A percentile compares a stretch with the other conserved stretches of the same genome.
These are phyloP conservation scores for Colinus virginianus DNA, from an alignment of 2,113 vertebrate species.

Conservation along the genomic window DNA sequence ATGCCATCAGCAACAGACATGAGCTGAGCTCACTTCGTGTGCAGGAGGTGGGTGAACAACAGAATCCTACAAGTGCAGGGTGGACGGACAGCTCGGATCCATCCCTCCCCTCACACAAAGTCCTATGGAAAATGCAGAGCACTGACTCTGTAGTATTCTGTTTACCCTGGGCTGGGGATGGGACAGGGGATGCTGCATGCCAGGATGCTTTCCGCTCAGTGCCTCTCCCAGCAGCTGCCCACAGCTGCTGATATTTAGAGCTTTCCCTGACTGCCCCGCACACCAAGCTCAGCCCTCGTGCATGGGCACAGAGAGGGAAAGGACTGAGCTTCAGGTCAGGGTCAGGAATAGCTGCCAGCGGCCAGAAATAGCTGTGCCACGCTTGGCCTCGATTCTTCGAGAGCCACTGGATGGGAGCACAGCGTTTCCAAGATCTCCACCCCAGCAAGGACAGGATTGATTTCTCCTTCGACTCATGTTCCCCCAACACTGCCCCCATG, in stretches of 20 bases:
- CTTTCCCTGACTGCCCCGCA: neutral
- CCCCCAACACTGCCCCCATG: neutral
- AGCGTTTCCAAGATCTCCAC: constrained; percentile 52
- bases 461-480: neutral
- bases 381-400: constrained; percentile 48
- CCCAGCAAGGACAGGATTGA: neutral
- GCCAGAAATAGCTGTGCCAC: constrained; percentile 39
- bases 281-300: neutral
- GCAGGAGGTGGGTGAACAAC: neutral
- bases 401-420: neutral
- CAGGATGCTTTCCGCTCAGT: neutral
- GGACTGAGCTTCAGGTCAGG: constrained; percentile 25
- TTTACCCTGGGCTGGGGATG: accelerated
- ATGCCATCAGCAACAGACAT: accelerated
- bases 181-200: neutral
- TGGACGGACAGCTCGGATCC: neutral
- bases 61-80: no score
- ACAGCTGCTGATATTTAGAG: constrained; percentile 39
- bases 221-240: constrained; percentile 18
- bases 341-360: constrained; percentile 15
- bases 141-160: neutral
- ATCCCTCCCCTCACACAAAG: neutral
- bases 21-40: neutral
- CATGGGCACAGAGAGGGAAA: neutral
- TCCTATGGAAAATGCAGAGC: accelerated